Evolutionary conservation across 2,797 vertebrate species (phyloP), one percentile per base, ranked within the genome.

Genomic region (Tympanoctomys barrerae): DNA sequence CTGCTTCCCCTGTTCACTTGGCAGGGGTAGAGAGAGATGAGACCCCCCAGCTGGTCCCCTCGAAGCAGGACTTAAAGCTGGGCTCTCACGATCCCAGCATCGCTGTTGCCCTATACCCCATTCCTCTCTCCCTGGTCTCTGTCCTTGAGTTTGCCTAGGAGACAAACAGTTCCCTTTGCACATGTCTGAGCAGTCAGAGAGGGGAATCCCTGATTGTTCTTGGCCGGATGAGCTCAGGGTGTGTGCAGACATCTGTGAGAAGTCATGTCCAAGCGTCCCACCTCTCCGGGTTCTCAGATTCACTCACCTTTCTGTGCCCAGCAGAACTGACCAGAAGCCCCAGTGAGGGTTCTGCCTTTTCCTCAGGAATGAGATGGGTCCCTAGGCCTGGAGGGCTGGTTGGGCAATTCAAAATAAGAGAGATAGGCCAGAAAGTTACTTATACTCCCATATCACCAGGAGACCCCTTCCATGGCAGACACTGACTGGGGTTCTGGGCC

Each of bases 161-260:
- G 73, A 86, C 68, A 57, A 24, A 89, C 62, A 0, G 4, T 93
- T 94, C 59, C n/a, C 21, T 90, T 54, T 42, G 64, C 88, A 84
- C 87, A 61, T 46, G 61, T 71, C 89, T 83, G 89, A 95, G 85
- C 79, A 28, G 52, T 87, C 33, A 26, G 87, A 90, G 57, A 94
- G 80, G 68, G 81, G n/a, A 91, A 83, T 73, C 87, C 88, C 95
- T 96, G 73, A 59, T 68, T 49, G 68, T 68, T 92, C 13, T 84
- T 91, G 82, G 90, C 92, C 54, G 0, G 0, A n/a, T 26, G 61
- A 95, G 36, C 77, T 36, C 28, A 73, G 85, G 62, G 33, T 89
- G 49, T 52, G 19, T 78, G 42, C 61, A 46, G 6, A 62, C 49
- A 89, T 89, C 54, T 13, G 54, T n/a, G 19, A 7, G 18, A 46